These are phyloP conservation scores for Acanthiza pusilla DNA, from an alignment of 2,797 vertebrate species.

Conservation along the genomic window DNA sequence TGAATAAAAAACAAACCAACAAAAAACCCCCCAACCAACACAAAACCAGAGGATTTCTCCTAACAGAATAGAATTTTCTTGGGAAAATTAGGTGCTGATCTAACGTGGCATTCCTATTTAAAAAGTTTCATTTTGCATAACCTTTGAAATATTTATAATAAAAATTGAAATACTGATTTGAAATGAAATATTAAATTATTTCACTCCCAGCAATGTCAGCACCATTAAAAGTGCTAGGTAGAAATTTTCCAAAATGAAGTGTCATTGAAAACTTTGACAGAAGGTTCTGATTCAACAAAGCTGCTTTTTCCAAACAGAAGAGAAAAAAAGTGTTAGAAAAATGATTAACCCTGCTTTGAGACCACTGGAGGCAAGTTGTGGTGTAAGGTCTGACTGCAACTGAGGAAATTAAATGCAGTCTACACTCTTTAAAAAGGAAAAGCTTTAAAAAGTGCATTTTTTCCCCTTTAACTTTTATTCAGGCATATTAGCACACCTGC, in stretches of 20 bases:
- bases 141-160: not conserved
- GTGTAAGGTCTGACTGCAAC: not conserved
- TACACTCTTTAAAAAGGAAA: not conserved
- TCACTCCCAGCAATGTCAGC: not conserved
- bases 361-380: not conserved
- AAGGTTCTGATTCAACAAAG: not conserved
- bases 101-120: not conserved
- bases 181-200: not conserved
- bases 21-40: not conserved
- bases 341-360: not conserved
- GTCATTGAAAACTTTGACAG: not conserved
- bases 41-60: not conserved
- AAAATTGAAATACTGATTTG: conserved; percentile 1
- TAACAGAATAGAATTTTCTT: not conserved
- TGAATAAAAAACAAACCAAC: not conserved
- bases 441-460: not conserved
- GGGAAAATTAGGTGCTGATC: not conserved
- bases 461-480: not conserved
- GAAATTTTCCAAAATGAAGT: conserved; percentile 28
- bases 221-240: not conserved
- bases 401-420: conserved; percentile 16
- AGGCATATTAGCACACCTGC: not conserved
- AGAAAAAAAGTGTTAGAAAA: not conserved
- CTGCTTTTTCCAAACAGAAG: conserved; percentile 6
- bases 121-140: not conserved